Evolutionary conservation across 2,113 vertebrate species (phyloP).

Genomic region (Sphyrna mokarran): DNA sequence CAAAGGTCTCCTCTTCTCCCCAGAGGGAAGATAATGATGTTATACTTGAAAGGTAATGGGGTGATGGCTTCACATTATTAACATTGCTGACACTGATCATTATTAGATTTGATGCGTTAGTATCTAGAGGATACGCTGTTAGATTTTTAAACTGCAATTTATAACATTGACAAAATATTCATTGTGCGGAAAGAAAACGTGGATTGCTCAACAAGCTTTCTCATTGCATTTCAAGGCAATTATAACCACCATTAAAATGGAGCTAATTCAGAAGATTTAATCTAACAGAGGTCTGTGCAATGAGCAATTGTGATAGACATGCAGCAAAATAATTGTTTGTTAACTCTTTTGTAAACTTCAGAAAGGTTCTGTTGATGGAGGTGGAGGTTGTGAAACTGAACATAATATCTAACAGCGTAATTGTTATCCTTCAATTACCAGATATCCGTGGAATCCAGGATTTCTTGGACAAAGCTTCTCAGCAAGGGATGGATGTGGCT

Average conservation of each 20-base stretch:
- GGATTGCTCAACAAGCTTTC: not conserved
- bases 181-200: not conserved
- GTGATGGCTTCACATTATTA: not conserved
- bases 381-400: constrained; percentile 38
- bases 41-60: not conserved
- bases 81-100: not conserved
- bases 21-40: not conserved
- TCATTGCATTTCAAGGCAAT: not conserved
- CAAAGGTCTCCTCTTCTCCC: not conserved
- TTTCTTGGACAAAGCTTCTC: constrained; percentile 90
- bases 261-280: not conserved
- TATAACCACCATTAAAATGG: not conserved
- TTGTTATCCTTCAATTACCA: constrained; percentile 45
- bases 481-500: constrained; percentile 98
- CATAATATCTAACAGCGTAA: constrained; percentile 39
- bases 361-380: no score
- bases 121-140: not conserved
- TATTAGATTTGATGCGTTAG: not conserved
- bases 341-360: not conserved
- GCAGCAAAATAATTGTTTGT: not conserved
- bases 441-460: constrained; percentile 97
- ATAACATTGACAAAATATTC: not conserved
- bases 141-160: not conserved
- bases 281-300: not conserved
- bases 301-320: not conserved